These are phyloP conservation scores for Synergus gifuensis DNA, from an alignment of 2,888 invertebrate species.

Conservation along the genomic window DNA sequence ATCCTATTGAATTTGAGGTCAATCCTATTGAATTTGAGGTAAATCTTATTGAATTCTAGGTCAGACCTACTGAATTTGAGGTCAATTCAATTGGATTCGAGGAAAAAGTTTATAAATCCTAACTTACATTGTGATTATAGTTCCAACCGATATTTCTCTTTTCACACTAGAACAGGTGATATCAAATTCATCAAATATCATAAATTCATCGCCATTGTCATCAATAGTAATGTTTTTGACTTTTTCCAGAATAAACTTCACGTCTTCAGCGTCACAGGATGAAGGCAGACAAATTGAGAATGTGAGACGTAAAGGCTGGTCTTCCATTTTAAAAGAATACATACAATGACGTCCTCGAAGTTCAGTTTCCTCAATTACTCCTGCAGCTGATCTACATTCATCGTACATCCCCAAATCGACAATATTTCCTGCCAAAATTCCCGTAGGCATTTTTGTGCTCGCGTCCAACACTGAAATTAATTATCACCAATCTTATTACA, in stretches of 20 bases:
- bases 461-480: conserved; percentile 78
- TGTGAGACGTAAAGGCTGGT: conserved; percentile 61
- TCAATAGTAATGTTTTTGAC: background rate
- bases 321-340: conserved; percentile 63
- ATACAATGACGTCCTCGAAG: conserved; percentile 77
- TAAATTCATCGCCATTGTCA: background rate
- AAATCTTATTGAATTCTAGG: no score
- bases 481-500: background rate
- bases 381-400: conserved; percentile 72
- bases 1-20: no score
- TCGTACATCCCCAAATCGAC: conserved; percentile 78
- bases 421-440: conserved; percentile 76
- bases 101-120: background rate
- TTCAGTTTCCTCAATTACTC: conserved; percentile 58
- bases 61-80: no score
- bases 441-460: conserved; percentile 78
- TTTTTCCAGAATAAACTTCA: conserved; percentile 50
- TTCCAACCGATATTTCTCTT: conserved; percentile 12
- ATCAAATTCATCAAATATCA: background rate
- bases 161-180: background rate
- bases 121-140: conserved; percentile 3
- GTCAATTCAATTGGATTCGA: no score
- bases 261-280: conserved; percentile 72
- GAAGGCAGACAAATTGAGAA: conserved; percentile 78
- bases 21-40: no score